Evolutionary conservation across 1,140 invertebrate species (phyloP), one percentile per base, ranked within the genome.

Genomic region (Euura lappo): DNA sequence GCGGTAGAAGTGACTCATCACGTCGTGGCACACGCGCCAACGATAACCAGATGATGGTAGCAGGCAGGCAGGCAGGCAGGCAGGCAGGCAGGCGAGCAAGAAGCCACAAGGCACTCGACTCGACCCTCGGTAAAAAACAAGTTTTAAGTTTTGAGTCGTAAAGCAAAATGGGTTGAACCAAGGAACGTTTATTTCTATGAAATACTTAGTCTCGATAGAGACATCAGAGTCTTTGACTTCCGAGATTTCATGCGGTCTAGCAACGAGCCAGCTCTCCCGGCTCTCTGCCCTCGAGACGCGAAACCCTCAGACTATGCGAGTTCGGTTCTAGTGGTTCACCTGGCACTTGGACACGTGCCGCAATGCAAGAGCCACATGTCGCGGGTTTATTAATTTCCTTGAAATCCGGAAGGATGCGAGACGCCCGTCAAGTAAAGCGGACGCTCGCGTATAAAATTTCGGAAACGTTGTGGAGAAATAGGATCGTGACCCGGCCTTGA

Each of bases 331-430:
- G 78, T 74, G 74, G 77, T 80, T 84, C 82, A 79, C 76, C 80
- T 83, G 80, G 77, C 80, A 83, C 82, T 85, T 85, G 80, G 83
- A 85, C 83, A 85, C 83, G 83, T 80, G 83, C 79, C 75, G 64
- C 77, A 82, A 82, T 76, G 79, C 79, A 60, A n/a, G 13, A 28
- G 28, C 28, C 28, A 28, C 28, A 28, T 28, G 28, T 28, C 28
- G 28, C 28, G 28, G 28, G 28, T 28, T 28, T 28, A 28, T 28
- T 28, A 28, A 28, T 28, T 28, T 28, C 28, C 28, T 28, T 28
- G 28, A 28, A 28, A 28, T 28, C 28, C 1, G 28, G 28, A 28
- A 28, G 28, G 28, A 28, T 28, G 28, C 28, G 28, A 28, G 28
- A 28, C 28, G 28, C 28, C 28, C 28, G 28, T 28, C 28, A 28